These are phyloP conservation scores for Drosophila elegans DNA, from an alignment of 1,140 invertebrate species.

Conservation along the genomic window DNA sequence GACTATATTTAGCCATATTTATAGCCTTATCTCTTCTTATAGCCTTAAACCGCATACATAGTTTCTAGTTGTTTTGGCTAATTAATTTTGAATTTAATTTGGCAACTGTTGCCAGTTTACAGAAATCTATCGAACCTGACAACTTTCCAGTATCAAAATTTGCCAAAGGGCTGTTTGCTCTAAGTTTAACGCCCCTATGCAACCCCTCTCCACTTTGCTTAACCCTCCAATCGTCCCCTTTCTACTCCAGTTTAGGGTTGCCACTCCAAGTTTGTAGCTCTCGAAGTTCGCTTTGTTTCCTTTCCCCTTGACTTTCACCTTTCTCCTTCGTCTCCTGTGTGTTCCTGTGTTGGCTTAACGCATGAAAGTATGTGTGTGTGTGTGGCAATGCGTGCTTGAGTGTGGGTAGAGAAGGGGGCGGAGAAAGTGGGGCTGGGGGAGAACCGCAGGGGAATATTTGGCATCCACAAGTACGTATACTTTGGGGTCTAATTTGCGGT, in stretches of 20 bases:
- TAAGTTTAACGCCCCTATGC: not conserved
- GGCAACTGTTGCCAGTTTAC: not conserved
- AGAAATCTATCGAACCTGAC: conserved; percentile 8
- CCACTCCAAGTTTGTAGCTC: conserved; percentile 44
- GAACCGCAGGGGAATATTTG: conserved; percentile 50
- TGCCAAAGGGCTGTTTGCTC: conserved; percentile 1
- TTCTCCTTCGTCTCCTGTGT: conserved; percentile 11
- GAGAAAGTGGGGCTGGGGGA: too few relatives aligned
- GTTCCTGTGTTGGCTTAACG: conserved; percentile 60
- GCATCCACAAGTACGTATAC: conserved; percentile 80
- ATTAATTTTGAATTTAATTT: conserved; percentile 8
- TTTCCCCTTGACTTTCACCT: not conserved
- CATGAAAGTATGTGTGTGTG: conserved; percentile 56
- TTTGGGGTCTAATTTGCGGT: conserved; percentile 81
- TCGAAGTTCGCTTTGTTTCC: conserved; percentile 19
- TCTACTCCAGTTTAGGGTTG: not conserved
- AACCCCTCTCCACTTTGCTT: not conserved
- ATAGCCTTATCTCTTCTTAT: too few relatives aligned
- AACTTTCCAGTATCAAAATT: conserved; percentile 8
- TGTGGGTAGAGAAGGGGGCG: not conserved
- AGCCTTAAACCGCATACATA: too few relatives aligned
- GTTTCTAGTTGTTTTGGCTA: not conserved
- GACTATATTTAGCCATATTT: too few relatives aligned
- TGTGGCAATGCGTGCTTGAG: not conserved
- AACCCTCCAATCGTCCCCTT: not conserved